Evolutionary conservation across 2,113 vertebrate species (phyloP).

Genomic region (Trogon surrucura): DNA sequence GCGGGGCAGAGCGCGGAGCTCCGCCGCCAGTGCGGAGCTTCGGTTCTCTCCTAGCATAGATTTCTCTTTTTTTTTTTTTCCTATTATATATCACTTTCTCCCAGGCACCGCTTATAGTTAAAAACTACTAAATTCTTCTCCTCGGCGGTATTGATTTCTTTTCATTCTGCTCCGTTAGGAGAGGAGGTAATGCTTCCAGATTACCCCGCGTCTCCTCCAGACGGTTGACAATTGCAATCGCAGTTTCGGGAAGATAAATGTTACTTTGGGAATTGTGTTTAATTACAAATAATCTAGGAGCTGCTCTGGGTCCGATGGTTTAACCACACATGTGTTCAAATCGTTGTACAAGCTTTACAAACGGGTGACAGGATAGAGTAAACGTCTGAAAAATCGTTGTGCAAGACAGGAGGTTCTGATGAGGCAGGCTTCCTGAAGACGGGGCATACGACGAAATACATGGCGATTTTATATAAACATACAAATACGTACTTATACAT

Average conservation of each 20-base stretch:
- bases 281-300: conserved; percentile 86
- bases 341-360: conserved; percentile 52
- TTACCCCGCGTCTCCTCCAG: conserved; percentile 81
- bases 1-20: neutral
- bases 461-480: neutral
- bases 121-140: conserved; percentile 83
- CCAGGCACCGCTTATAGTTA: conserved; percentile 62
- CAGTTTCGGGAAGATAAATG: conserved; percentile 85
- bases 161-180: conserved; percentile 78
- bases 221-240: conserved; percentile 82
- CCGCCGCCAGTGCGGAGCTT: neutral
- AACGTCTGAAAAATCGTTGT: conserved; percentile 21
- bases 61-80: conserved; percentile 43
- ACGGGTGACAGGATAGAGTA: neutral
- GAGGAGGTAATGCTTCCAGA: conserved; percentile 75
- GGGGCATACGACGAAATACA: neutral
- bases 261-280: conserved; percentile 88
- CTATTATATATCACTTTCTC: conserved; percentile 73
- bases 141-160: conserved; percentile 86
- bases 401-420: neutral
- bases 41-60: conserved; percentile 8
- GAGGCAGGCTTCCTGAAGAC: neutral
- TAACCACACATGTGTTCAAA: conserved; percentile 76
- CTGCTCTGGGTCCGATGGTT: conserved; percentile 69
- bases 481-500: neutral